phyloP scores from a whole-genome alignment of 2,797 vertebrate species.

The Oceanodroma leucorhoa region DNA sequence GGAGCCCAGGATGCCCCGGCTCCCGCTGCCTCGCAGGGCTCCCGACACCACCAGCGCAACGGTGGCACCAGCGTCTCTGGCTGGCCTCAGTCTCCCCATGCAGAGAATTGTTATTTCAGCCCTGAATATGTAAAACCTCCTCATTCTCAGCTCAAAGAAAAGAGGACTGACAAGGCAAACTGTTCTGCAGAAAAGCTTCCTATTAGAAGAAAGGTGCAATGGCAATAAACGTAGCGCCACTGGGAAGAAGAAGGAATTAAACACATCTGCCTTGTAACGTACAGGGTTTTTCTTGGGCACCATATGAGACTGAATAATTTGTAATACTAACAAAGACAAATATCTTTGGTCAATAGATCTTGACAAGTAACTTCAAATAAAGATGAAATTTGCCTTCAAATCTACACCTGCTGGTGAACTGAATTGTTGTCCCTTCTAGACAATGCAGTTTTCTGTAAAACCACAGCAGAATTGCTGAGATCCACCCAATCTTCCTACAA shows the following conservation, averaged over 20 bases:
- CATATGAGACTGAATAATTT: background rate
- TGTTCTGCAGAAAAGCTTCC: background rate
- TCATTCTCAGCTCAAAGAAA: background rate
- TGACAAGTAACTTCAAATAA: background rate
- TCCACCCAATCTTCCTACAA: background rate
- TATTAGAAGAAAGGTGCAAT: background rate
- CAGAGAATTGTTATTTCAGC: background rate
- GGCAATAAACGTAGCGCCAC: background rate
- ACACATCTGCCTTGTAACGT: background rate
- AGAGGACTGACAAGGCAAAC: background rate
- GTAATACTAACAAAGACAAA: background rate
- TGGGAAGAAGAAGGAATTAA: background rate
- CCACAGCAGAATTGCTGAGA: background rate
- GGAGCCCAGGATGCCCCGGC: background rate
- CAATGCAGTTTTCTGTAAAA: background rate
- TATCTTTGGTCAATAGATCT: background rate
- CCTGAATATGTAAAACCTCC: background rate
- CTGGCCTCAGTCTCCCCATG: background rate
- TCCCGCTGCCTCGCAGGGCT: background rate
- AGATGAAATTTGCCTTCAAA: background rate
- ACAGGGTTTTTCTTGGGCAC: background rate
- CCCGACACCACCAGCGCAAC: rapidly evolving
- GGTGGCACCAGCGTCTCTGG: background rate
- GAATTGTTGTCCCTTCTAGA: background rate
- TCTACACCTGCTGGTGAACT: background rate